phyloP scores from a whole-genome alignment of 92 coral and sea anemone species.

The Bergia sp. region DNA sequence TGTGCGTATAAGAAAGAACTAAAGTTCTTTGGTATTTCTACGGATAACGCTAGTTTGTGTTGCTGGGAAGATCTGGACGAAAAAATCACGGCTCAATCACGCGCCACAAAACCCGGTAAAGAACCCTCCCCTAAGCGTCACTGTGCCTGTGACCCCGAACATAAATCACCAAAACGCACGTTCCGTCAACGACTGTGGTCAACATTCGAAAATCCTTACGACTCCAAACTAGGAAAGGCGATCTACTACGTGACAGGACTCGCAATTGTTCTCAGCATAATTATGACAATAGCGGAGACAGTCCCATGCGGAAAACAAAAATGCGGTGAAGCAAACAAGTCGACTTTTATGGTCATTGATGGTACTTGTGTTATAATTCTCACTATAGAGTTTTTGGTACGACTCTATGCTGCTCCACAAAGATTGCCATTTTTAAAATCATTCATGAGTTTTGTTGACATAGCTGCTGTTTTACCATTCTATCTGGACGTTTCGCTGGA shows the following conservation, averaged over 20 bases:
- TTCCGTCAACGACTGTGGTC: conserved; percentile 76
- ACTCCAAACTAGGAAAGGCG: conserved; percentile 64
- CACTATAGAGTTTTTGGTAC: conserved; percentile 83
- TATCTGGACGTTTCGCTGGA: conserved; percentile 74
- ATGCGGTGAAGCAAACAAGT: conserved; percentile 74
- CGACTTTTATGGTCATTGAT: conserved; percentile 70
- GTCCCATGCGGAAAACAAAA: conserved; percentile 76
- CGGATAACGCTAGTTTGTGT: conserved; percentile 78
- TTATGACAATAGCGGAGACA: conserved; percentile 86
- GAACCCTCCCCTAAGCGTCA: conserved; percentile 12
- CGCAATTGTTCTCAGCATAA: conserved; percentile 81
- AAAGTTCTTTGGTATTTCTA: conserved; percentile 77
- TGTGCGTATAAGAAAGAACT: conserved; percentile 85
- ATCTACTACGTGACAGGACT: conserved; percentile 71
- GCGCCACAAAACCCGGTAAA: conserved; percentile 12
- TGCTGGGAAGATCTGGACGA: conserved; percentile 90
- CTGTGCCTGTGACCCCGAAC: conserved; percentile 55
- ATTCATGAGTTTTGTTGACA: conserved; percentile 84
- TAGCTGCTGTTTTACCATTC: conserved; percentile 89
- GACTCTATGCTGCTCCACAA: conserved; percentile 84
- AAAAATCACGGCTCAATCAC: neutral
- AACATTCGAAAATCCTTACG: conserved; percentile 80
- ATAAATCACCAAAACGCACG: conserved; percentile 28
- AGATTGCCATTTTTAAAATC: conserved; percentile 78
- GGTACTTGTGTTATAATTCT: conserved; percentile 86